Conservation (phyloP, 2,113 vertebrate species). For the Craseonycteris thonglongyai region DNA sequence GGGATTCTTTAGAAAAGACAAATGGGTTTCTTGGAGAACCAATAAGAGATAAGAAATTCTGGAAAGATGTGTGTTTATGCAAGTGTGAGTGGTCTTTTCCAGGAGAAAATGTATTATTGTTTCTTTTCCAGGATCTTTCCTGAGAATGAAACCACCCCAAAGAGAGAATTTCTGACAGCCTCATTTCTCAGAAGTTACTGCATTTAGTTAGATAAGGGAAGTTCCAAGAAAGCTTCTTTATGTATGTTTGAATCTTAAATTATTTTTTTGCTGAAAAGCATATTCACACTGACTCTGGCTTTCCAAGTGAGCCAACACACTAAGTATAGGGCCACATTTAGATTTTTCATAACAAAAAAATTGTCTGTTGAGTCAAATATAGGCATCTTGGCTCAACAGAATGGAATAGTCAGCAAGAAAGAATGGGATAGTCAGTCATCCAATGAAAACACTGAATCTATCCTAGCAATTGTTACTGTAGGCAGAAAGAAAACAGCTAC, state of each 20-base stretch:
- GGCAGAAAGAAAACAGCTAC: too few species aligned
- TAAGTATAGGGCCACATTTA: not conserved
- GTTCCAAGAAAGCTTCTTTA: not conserved
- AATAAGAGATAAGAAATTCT: not conserved
- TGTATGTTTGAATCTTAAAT: not conserved
- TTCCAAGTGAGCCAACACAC: not conserved
- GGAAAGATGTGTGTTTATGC: not conserved
- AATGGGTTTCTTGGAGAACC: not conserved
- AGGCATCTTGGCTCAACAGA: not conserved
- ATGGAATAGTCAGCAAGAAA: not conserved
- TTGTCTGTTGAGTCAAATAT: not conserved
- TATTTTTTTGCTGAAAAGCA: not conserved
- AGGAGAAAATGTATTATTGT: not conserved
- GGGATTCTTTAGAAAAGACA: not conserved
- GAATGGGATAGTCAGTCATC: not conserved
- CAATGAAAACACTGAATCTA: not conserved
- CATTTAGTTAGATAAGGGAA: not conserved
- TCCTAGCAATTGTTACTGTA: not conserved
- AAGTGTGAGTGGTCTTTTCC: not conserved
- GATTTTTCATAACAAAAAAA: not conserved
- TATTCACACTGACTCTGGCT: not conserved
- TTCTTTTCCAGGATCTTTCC: not conserved
- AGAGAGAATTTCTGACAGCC: not conserved
- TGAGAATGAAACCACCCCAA: not conserved
- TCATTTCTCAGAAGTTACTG: constrained; percentile 6